A percentile compares a stretch with the other conserved stretches of the same genome.
Evolutionary conservation across 2,888 invertebrate genomes (phyloP).

Genomic region (Torymus aiolomorphi): DNA sequence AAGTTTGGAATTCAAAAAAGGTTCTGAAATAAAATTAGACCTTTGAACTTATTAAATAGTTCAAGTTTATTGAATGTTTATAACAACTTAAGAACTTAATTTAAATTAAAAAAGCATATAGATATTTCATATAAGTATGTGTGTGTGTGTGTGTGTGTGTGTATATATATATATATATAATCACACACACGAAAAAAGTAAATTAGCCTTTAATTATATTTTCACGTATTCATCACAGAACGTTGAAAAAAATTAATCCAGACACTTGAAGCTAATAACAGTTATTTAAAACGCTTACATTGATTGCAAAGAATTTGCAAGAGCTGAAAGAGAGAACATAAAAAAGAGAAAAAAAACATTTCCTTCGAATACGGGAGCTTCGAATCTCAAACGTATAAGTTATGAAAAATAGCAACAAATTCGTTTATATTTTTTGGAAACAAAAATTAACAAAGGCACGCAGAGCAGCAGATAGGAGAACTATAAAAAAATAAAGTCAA

Average conservation of each 20-base stretch:
- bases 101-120: constrained; percentile 37
- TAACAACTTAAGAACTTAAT: constrained; percentile 47
- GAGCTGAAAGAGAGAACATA: constrained; percentile 45
- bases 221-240: constrained; percentile 46
- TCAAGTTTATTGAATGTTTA: constrained; percentile 51
- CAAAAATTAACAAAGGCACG: constrained; percentile 41
- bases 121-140: constrained; percentile 1
- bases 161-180: constrained; percentile 1
- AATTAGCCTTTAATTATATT: constrained; percentile 26
- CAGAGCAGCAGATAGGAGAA: constrained; percentile 49
- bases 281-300: constrained; percentile 50
- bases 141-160: no score
- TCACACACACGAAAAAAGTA: constrained; percentile 26
- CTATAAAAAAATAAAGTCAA: constrained; percentile 42
- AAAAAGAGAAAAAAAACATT: constrained; percentile 37
- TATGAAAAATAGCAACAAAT: constrained; percentile 56
- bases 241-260: constrained; percentile 33
- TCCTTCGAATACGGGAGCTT: neutral
- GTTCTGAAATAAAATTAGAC: constrained; percentile 53
- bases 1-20: constrained; percentile 23
- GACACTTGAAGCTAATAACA: constrained; percentile 44
- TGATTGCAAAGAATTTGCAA: constrained; percentile 32
- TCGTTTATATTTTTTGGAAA: constrained; percentile 10
- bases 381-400: constrained; percentile 13
- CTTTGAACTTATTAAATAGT: constrained; percentile 51